Evolutionary conservation across 2,113 vertebrate genomes (phyloP).

Genomic region (Malurus cyaneus): DNA sequence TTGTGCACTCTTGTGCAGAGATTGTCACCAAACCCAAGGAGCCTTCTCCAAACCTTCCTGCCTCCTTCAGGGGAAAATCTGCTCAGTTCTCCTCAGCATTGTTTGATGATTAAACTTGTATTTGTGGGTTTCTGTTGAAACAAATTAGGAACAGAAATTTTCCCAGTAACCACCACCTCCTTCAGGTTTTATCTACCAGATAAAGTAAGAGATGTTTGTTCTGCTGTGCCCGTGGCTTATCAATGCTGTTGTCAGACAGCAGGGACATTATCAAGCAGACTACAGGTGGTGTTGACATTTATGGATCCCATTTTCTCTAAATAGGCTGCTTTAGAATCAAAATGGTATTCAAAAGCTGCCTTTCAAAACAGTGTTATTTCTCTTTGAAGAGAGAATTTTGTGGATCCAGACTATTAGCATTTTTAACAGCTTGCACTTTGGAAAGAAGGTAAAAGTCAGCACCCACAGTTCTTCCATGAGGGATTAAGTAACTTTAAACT

Average conservation of each 20-base stretch:
- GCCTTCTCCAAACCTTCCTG: not conserved
- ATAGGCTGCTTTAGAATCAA: constrained; percentile 68
- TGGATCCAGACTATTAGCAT: constrained; percentile 55
- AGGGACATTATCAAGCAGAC: constrained; percentile 55
- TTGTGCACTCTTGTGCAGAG: not conserved
- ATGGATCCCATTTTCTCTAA: constrained; percentile 75
- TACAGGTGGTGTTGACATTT: constrained; percentile 73
- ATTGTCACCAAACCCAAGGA: not conserved
- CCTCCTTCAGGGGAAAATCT: not conserved
- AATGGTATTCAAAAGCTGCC: constrained; percentile 66
- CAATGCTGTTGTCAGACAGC: constrained; percentile 69
- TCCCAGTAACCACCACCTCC: not conserved
- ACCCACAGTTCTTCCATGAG: not conserved
- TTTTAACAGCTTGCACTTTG: constrained; percentile 66
- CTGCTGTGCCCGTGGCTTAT: constrained; percentile 64
- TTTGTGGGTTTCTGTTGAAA: constrained; percentile 28
- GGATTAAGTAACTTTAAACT: constrained; percentile 47
- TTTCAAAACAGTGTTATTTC: constrained; percentile 69
- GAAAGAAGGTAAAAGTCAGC: constrained; percentile 15
- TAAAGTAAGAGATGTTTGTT: constrained; percentile 57
- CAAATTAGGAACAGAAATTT: constrained; percentile 29
- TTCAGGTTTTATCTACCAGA: constrained; percentile 39
- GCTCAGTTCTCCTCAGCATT: not conserved
- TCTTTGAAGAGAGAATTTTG: constrained; percentile 68
- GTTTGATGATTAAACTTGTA: not conserved